Conservation (phyloP, 2,113 vertebrate genomes). For the Ciconia boyciana region DNA sequence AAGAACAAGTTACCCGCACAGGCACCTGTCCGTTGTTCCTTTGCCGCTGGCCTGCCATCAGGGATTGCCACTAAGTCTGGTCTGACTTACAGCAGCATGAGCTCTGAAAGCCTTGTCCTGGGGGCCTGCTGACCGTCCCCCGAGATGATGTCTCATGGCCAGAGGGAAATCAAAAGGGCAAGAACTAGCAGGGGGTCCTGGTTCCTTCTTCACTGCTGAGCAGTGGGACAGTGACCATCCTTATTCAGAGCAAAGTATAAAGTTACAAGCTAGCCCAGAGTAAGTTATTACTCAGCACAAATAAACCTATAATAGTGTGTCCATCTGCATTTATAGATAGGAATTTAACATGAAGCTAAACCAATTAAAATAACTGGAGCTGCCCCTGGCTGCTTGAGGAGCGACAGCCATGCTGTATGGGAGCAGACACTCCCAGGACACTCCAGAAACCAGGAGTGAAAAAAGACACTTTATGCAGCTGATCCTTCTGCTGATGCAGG, state of each 20-base stretch:
- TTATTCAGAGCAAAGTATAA: not conserved
- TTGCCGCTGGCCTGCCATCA: accelerated
- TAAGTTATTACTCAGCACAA: not conserved
- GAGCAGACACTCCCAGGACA: not conserved
- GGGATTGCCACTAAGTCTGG: not conserved
- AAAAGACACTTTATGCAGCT: not conserved
- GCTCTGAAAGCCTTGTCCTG: not conserved
- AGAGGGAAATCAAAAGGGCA: not conserved
- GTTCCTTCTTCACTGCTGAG: not conserved
- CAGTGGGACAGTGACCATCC: not conserved
- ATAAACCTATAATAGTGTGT: not conserved
- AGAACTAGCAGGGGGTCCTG: not conserved
- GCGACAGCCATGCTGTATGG: not conserved
- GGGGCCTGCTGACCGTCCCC: not conserved
- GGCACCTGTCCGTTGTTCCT: not conserved
- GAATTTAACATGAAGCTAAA: not conserved
- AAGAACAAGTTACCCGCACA: not conserved
- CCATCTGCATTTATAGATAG: not conserved
- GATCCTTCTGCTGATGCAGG: not conserved
- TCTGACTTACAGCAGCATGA: not conserved
- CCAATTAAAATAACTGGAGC: not conserved
- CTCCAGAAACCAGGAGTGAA: not conserved
- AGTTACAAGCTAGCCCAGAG: not conserved
- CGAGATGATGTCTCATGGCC: accelerated
- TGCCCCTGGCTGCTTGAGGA: not conserved